Conservation (phyloP, 2,888 invertebrate genomes). For the Dryococelus australis region DNA sequence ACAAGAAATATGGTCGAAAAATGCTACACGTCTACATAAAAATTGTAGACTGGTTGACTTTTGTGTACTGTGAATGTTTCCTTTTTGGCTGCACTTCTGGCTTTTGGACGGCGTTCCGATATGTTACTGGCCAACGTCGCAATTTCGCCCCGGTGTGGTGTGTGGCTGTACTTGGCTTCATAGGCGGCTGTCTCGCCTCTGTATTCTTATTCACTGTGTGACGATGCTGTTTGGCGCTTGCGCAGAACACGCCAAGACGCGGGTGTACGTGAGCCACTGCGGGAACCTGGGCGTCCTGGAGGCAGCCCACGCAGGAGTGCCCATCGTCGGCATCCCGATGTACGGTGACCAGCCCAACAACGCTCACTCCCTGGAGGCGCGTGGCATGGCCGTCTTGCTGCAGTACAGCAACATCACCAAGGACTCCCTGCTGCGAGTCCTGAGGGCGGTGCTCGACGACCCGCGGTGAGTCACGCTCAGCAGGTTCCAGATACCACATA, state of each 20-base stretch:
- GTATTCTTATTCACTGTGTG: no score
- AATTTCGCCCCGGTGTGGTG: no score
- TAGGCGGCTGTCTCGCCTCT: no score
- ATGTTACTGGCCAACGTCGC: no score
- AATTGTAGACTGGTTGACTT: no score
- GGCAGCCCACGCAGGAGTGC: slow-evolving; percentile 70
- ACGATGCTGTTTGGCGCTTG: neutral
- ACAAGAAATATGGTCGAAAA: no score
- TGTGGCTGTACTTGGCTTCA: no score
- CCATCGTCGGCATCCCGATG: slow-evolving; percentile 71
- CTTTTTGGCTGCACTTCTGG: no score
- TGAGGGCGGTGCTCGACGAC: slow-evolving; percentile 53
- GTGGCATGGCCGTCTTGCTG: slow-evolving; percentile 65
- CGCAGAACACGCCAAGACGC: slow-evolving; percentile 72
- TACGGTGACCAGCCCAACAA: slow-evolving; percentile 73
- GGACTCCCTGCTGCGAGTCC: slow-evolving; percentile 59
- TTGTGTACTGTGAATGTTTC: no score
- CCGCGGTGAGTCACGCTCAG: slow-evolving; percentile 42
- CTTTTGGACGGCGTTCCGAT: no score
- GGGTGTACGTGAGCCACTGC: slow-evolving; percentile 75
- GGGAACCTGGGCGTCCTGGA: slow-evolving; percentile 76
- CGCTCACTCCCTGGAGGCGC: slow-evolving; percentile 62
- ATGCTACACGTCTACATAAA: no score
- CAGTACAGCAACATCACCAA: slow-evolving; percentile 62
- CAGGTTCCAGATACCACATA: no score